A percentile compares a stretch with the other conserved stretches of the same genome.
Conservation (phyloP, 2,888 invertebrate species). For the Scaptomyza flava region DNA sequence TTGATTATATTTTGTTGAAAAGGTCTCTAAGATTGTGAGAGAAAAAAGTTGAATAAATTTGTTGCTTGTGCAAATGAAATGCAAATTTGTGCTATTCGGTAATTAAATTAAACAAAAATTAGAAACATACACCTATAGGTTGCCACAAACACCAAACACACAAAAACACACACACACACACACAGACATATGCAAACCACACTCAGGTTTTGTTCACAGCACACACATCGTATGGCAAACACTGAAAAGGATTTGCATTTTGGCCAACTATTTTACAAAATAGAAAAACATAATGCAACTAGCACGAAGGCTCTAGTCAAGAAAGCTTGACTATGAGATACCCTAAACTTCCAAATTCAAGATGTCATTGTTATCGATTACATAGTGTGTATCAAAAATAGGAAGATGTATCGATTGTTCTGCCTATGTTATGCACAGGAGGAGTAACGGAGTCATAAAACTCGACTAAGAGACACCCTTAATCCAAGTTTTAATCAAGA, state of each 20-base stretch:
- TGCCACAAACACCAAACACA: neutral
- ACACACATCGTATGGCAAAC: slow-evolving; percentile 31
- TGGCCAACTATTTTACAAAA: slow-evolving; percentile 32
- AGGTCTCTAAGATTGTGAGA: neutral
- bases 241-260: slow-evolving; percentile 57
- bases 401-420: too few relatives aligned
- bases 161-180: slow-evolving; percentile 8
- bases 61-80: slow-evolving; percentile 36
- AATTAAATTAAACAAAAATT: slow-evolving; percentile 66
- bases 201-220: neutral
- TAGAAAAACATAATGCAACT: neutral
- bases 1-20: slow-evolving; percentile 6
- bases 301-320: too few relatives aligned
- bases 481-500: neutral
- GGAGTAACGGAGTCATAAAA: too few relatives aligned
- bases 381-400: too few relatives aligned
- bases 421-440: too few relatives aligned
- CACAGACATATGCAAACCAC: slow-evolving; percentile 2
- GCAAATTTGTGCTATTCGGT: slow-evolving; percentile 45
- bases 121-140: slow-evolving; percentile 28
- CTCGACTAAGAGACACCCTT: neutral
- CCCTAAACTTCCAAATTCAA: too few relatives aligned
- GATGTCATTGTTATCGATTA: too few relatives aligned
- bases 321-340: neutral
- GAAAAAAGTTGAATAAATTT: slow-evolving; percentile 14